Conservation (phyloP, 2,113 vertebrate genomes). For the Rhadina sibilatrix region DNA sequence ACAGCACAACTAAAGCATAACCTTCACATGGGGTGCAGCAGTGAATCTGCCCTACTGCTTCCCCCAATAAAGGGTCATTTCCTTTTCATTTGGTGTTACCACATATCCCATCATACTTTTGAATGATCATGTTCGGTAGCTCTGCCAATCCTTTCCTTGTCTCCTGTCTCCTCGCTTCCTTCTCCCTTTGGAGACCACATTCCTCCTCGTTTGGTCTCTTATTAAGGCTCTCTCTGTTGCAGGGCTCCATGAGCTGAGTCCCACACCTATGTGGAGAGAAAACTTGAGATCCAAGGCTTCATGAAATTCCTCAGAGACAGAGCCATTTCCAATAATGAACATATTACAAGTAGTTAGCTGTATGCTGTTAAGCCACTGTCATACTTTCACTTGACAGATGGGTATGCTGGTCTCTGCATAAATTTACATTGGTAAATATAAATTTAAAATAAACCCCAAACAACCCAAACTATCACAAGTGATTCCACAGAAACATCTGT, state of each 20-base stretch:
- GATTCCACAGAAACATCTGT: background rate
- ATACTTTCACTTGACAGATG: background rate
- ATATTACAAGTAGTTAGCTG: background rate
- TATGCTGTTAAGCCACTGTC: background rate
- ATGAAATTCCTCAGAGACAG: background rate
- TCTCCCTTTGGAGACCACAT: background rate
- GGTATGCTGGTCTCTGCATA: background rate
- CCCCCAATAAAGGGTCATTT: background rate
- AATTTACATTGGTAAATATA: background rate
- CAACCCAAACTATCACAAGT: background rate
- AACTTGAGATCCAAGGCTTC: background rate
- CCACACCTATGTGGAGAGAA: background rate
- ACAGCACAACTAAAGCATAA: background rate
- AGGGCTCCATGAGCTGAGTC: background rate
- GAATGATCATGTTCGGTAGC: rapidly evolving
- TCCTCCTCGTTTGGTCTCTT: background rate
- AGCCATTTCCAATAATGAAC: background rate
- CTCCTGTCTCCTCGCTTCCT: rapidly evolving
- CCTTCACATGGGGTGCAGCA: background rate
- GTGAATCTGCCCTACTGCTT: background rate
- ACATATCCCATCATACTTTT: background rate
- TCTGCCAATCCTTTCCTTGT: background rate
- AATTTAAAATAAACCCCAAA: background rate
- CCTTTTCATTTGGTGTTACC: background rate
- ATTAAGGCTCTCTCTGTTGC: background rate